Evolutionary conservation across 2,113 vertebrate genomes (phyloP), one percentile per base, ranked within the genome.

Genomic region (Chiloscyllium plagiosum): DNA sequence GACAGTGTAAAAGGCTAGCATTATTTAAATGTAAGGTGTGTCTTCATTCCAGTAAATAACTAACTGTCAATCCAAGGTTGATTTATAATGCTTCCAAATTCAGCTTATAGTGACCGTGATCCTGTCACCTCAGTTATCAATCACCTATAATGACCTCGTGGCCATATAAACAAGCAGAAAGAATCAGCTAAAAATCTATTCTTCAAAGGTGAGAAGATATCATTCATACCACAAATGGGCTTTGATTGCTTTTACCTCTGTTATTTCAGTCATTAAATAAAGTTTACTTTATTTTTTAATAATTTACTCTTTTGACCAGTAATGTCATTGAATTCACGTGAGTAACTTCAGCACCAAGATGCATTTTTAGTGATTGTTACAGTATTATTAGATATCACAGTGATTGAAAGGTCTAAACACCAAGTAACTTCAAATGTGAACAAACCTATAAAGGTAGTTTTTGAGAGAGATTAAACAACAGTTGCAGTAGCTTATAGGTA

Each of bases 31-130:
- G 19, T 37, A 93, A 37, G 89, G 65, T 66, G 61, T n/a, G 66
- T 68, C 89, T 19, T 68, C 89, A 68, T n/a, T 66, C 56, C 17
- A 37, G 65, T 65, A n/a, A 66, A 22, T 68, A 93, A 68, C n/a
- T 61, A 92, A 61, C 89, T 92, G 89, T 29, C 89, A 66, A 4
- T 37, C 61, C 65, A 17, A n/a, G 61, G 33, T 66, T 93, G 89
- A 93, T 68, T 93, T 93, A 93, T 93, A 66, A 66, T 19, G 89
- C 33, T 66, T 68, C 89, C 65, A 93, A 93, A 93, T 93, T 93
- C 89, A 93, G 13, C 15, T 52, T 92, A 12, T 90, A 65, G 17
- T 66, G 10, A 61, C 61, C 33, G 22, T 93, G 89, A 93, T 93
- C 89, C n/a, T 37, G 65, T 93, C 65, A 37, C 61, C 61, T 22